Evolutionary conservation across 2,888 invertebrate species (phyloP).

Genomic region (Polydrusus pterygomalis): DNA sequence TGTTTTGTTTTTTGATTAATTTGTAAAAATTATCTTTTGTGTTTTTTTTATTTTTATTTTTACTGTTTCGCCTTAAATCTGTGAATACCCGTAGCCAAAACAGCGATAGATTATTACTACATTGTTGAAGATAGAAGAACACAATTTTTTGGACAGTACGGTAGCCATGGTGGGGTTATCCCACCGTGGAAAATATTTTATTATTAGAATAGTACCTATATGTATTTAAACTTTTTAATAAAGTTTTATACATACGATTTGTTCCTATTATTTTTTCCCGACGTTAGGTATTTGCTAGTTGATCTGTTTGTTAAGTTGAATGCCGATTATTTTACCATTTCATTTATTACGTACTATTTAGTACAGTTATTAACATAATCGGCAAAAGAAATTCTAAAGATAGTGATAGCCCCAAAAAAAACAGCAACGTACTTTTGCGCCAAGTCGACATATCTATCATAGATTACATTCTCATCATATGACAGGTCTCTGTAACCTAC

Average conservation of each 20-base stretch:
- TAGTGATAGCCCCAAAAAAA: too few relatives aligned
- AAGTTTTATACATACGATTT: slow-evolving; percentile 68
- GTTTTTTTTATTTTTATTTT: slow-evolving; percentile 58
- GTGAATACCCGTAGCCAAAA: slow-evolving; percentile 49
- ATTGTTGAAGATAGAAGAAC: slow-evolving; percentile 34
- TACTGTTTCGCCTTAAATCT: slow-evolving; percentile 50
- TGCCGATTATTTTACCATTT: too few relatives aligned
- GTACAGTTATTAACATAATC: too few relatives aligned
- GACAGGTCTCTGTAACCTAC: too few relatives aligned
- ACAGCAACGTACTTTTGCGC: too few relatives aligned
- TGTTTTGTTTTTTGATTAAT: slow-evolving; percentile 61
- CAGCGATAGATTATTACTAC: slow-evolving; percentile 43
- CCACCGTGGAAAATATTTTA: slow-evolving; percentile 54
- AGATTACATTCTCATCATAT: too few relatives aligned
- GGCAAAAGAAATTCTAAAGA: too few relatives aligned
- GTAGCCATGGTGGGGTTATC: slow-evolving; percentile 47
- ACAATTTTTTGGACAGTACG: slow-evolving; percentile 50
- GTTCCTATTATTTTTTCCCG: slow-evolving; percentile 12
- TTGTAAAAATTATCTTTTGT: slow-evolving; percentile 63
- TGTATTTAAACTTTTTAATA: slow-evolving; percentile 70
- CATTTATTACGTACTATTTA: too few relatives aligned
- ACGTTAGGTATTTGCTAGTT: too few relatives aligned
- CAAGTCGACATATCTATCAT: too few relatives aligned
- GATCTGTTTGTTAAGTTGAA: too few relatives aligned
- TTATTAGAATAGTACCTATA: slow-evolving; percentile 62